These are phyloP conservation scores for Hypena proboscidalis DNA, from an alignment of 2,888 invertebrate genomes.

Conservation along the genomic window DNA sequence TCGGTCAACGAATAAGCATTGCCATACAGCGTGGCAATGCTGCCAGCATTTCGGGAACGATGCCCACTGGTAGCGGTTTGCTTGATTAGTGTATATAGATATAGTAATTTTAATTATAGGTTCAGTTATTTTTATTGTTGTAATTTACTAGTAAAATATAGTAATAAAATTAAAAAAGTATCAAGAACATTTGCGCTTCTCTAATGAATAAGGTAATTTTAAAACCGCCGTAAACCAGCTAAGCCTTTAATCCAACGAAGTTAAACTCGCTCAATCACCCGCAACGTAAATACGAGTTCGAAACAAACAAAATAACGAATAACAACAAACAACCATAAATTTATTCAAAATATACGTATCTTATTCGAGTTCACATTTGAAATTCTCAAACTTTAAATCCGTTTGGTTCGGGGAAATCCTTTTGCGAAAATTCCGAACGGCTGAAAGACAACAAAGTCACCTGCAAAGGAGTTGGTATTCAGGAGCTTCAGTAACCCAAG, in stretches of 20 bases:
- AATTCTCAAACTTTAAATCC: constrained; percentile 71
- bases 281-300: constrained; percentile 39
- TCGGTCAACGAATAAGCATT: too few relatives aligned
- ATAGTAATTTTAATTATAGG: too few relatives aligned
- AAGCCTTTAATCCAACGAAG: constrained; percentile 29
- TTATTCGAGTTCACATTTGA: constrained; percentile 57
- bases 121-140: too few relatives aligned
- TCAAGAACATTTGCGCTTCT: neutral
- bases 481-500: constrained; percentile 68
- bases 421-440: constrained; percentile 66
- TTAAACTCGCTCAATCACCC: constrained; percentile 32
- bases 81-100: too few relatives aligned
- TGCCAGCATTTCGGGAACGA: too few relatives aligned
- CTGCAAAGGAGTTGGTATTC: constrained; percentile 75
- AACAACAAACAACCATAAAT: constrained; percentile 53
- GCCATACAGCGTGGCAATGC: too few relatives aligned
- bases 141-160: too few relatives aligned
- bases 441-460: constrained; percentile 67
- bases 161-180: neutral
- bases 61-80: too few relatives aligned
- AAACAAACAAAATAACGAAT: constrained; percentile 41
- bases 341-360: constrained; percentile 51
- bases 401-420: constrained; percentile 56
- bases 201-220: constrained; percentile 12
- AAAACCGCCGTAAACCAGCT: constrained; percentile 9